Evolutionary conservation across 1,140 invertebrate genomes (phyloP).

Genomic region (Drosophila jambulina): DNA sequence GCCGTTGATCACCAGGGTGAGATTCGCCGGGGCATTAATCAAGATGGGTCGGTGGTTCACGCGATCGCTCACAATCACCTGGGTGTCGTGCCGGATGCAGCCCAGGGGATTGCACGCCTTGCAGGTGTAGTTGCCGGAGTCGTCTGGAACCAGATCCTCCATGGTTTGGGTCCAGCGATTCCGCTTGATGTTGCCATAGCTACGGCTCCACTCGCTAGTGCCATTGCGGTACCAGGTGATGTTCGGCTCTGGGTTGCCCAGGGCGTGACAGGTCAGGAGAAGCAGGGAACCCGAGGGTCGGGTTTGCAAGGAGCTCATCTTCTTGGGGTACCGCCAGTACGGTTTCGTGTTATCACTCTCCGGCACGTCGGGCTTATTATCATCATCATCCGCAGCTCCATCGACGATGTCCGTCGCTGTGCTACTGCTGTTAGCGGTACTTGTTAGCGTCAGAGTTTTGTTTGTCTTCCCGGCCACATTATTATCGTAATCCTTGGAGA

Average conservation of each 20-base stretch:
- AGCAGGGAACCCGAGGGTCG: constrained; percentile 89
- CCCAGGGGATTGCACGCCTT: constrained; percentile 91
- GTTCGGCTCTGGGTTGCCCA: constrained; percentile 91
- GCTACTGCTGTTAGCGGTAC: constrained; percentile 3
- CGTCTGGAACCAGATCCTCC: constrained; percentile 91
- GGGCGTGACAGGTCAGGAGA: constrained; percentile 88
- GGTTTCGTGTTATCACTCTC: constrained; percentile 38
- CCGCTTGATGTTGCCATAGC: constrained; percentile 83
- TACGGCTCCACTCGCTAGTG: constrained; percentile 87
- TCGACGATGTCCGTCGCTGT: constrained; percentile 17
- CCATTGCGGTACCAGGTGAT: constrained; percentile 93
- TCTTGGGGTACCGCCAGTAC: constrained; percentile 56
- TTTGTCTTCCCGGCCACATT: constrained; percentile 34
- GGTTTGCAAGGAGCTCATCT: constrained; percentile 85
- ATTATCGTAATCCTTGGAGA: constrained; percentile 80
- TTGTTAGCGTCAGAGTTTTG: background rate
- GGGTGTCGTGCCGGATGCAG: constrained; percentile 91
- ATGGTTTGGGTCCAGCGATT: constrained; percentile 89
- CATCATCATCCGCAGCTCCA: constrained; percentile 46
- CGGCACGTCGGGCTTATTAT: constrained; percentile 18
- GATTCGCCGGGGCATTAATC: constrained; percentile 55
- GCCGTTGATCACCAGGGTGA: constrained; percentile 66
- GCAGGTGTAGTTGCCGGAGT: constrained; percentile 95
- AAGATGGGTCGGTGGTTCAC: constrained; percentile 81
- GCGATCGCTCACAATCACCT: constrained; percentile 76